Base-by-base conservation (phyloP, 2,113 vertebrate species). In the Leptobrachium leishanense region DNA sequence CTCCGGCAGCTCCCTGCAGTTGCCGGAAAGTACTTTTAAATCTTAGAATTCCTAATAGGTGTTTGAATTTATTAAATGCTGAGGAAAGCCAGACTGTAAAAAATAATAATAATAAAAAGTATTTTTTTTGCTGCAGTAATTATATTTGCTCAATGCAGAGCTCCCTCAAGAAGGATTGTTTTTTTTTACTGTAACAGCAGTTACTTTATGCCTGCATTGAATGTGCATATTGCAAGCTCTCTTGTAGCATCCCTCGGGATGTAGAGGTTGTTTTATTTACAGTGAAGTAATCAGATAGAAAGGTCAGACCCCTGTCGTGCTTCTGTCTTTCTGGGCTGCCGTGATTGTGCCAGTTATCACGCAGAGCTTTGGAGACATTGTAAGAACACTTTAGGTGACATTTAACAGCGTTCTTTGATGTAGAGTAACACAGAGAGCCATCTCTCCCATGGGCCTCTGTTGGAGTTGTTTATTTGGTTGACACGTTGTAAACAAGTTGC, bases 361-460 rank as follows among this genome's bases (percentile, higher is more conserved):
- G 70, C 77, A 15, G 77, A 20, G 76, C 76, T 80, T 64, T 80
- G 62, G 77, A 80, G 74, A 74, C 70, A 80, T 74, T 80, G 70
- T 43, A 43, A 72, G 72, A 50, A 55, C 76, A 63, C 76, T 43
- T 31, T 20, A 70, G 68, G 76, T 77, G 76, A 77, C 76, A 77
- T 77, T 77, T 77, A 77, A 55, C 76, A 70, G 67, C 54, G 9
- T 20, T 71, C 76, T 77, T 70, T 77, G 76, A 77, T 77, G 76
- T 77, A 50, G 53, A 46, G 76, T 46, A 41, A 64, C 44, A 55
- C 74, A 76, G 65, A 57, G 57, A 54, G 63, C 62, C 67, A 31
- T 67, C n/a, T n/a, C 69, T 66, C 67, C 76, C 43, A 66, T 3
- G 67, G 20, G 76, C 54, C 67, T 41, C 67, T 77, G 76, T 43